phyloP scores from a whole-genome alignment of 2,113 vertebrate genomes.

The Prolemur simus region DNA sequence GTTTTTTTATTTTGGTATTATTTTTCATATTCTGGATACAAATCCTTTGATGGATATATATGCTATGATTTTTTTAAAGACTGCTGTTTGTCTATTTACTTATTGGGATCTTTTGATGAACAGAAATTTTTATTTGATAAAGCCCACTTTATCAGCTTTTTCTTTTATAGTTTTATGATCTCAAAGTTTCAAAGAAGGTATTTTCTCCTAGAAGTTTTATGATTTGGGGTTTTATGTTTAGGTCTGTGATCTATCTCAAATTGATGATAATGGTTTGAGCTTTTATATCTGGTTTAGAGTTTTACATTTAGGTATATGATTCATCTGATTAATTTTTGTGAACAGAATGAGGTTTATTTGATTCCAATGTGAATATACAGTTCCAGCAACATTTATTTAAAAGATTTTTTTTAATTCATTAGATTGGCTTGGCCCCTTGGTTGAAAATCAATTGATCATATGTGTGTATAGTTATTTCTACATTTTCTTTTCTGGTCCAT shows the following conservation, averaged over 20 bases:
- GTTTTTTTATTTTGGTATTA: constrained; percentile 21
- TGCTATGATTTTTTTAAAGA: neutral
- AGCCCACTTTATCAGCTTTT: neutral
- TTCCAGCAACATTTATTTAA: constrained; percentile 24
- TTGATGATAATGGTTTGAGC: neutral
- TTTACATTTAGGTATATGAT: constrained; percentile 9
- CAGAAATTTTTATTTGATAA: constrained; percentile 38
- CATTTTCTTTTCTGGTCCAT: neutral
- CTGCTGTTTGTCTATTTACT: neutral
- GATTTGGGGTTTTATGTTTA: neutral
- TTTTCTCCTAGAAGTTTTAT: constrained; percentile 32
- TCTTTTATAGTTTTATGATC: constrained; percentile 2
- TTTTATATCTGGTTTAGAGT: neutral
- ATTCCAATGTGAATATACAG: neutral
- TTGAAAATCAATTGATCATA: neutral
- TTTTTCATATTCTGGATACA: constrained; percentile 13
- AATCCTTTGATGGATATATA: neutral
- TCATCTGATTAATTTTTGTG: neutral
- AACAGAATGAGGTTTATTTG: neutral
- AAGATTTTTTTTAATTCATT: neutral
- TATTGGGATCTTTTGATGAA: neutral
- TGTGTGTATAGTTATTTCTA: neutral
- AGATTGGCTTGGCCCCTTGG: neutral
- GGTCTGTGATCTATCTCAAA: neutral
- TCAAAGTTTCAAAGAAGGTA: neutral